Evolutionary conservation across 2,797 vertebrate genomes (phyloP), one percentile per base, ranked within the genome.

Genomic region (Spinus olivaceus): DNA sequence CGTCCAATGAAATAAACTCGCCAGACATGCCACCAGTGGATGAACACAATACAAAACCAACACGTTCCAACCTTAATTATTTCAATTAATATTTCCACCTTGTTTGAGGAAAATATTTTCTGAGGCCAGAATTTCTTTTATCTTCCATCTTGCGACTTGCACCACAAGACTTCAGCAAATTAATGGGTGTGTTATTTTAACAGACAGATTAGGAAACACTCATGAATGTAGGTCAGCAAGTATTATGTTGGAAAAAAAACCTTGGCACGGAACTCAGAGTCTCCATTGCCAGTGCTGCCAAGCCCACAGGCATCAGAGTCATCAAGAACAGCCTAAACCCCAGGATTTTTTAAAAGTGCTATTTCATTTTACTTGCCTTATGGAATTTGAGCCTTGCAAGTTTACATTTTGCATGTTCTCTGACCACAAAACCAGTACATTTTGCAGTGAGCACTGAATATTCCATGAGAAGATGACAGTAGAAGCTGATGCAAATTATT

Each of bases 151-250:
- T 88, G 49, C 60, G 86, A 70, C 86, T 92, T 30, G 35, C 54
- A 91, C 51, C 72, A 87, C 78, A 66, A 51, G 76, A 81, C 85
- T 93, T 87, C 7, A 88, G 69, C 79, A 95, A 96, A 96, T 91
- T 95, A 94, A 91, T 72, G 81, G 91, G 93, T 79, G 91, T 96
- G 94, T 93, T 90, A 91, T 91, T 95, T 95, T 93, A 97, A 92
- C 70, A 93, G 86, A 93, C 91, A 94, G 92, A 94, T 97, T 95
- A 96, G 86, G 94, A 96, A 95, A 96, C 47, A 65, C 61, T 76
- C 73, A 61, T 56, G 89, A 95, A 96, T 96, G 91, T 96, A 96
- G 92, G 94, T 95, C 96, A 96, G 79, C 79, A 82, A 94, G 91
- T 93, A 93, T 88, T 87, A 95, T 18, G 79, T 39, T 89, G 79